Percentiles rank a stretch among this genome's conserved stretches.
phyloP scores from a whole-genome alignment of 2,888 invertebrate species.

The Ceriagrion tenellum region DNA sequence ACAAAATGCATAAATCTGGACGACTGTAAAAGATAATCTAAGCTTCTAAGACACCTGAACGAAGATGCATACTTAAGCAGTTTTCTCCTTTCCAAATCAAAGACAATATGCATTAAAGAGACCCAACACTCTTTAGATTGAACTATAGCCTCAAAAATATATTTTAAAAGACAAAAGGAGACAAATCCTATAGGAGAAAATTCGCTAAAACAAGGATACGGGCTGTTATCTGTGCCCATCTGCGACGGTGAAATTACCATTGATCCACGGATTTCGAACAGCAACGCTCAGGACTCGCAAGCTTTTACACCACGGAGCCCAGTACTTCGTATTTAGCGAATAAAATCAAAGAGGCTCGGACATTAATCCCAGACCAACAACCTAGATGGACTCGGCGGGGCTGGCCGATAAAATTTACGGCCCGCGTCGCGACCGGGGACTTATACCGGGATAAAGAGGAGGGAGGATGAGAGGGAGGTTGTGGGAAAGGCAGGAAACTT shows the following conservation, averaged over 20 bases:
- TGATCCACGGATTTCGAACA: neutral
- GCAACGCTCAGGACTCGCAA: neutral
- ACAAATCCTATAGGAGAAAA: neutral
- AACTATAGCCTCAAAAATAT: too few species aligned
- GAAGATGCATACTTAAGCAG: too few species aligned
- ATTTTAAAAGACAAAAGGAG: too few species aligned
- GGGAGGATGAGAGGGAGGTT: neutral
- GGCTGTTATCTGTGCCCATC: neutral
- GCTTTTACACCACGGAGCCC: neutral
- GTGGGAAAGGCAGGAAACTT: neutral
- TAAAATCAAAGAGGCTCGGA: neutral
- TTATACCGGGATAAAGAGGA: neutral
- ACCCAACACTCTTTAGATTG: too few species aligned
- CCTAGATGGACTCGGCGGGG: neutral
- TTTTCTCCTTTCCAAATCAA: too few species aligned
- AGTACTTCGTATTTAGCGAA: neutral
- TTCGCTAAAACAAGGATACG: neutral
- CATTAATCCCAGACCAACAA: neutral
- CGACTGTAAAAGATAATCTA: too few species aligned
- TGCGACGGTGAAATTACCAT: neutral
- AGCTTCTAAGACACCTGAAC: too few species aligned
- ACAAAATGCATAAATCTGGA: too few species aligned
- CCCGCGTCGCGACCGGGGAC: neutral
- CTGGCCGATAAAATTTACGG: neutral
- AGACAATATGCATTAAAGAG: too few species aligned